Conservation (phyloP, 1,140 invertebrate genomes). For the Drosophila tani region DNA sequence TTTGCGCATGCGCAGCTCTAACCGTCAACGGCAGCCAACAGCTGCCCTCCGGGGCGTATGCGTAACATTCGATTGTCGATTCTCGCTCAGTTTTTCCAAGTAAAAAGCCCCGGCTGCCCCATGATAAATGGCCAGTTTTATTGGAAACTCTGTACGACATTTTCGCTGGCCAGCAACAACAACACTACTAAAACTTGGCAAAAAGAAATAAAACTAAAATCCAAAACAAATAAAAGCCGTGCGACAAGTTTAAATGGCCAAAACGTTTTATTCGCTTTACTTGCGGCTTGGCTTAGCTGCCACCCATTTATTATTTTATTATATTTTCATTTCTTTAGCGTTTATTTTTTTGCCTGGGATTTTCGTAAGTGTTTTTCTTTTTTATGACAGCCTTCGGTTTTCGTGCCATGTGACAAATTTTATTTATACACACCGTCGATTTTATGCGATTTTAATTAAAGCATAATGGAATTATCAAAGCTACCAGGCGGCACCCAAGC, state of each 20-base stretch:
- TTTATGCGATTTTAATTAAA: slow-evolving; percentile 69
- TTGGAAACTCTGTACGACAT: slow-evolving; percentile 81
- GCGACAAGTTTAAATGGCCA: slow-evolving; percentile 75
- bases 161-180: slow-evolving; percentile 59
- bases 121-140: slow-evolving; percentile 82
- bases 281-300: slow-evolving; percentile 52
- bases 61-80: slow-evolving; percentile 70
- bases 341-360: not conserved
- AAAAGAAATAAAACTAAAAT: slow-evolving; percentile 32
- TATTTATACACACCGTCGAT: slow-evolving; percentile 59
- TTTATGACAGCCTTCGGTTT: slow-evolving; percentile 48
- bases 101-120: slow-evolving; percentile 19
- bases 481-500: slow-evolving; percentile 19
- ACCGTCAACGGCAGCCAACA: slow-evolving; percentile 33
- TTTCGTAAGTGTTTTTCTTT: slow-evolving; percentile 45
- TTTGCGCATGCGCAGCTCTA: slow-evolving; percentile 45
- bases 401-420: slow-evolving; percentile 59
- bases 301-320: slow-evolving; percentile 62
- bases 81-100: slow-evolving; percentile 36
- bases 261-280: slow-evolving; percentile 59
- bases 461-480: slow-evolving; percentile 51
- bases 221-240: slow-evolving; percentile 53
- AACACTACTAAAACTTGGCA: slow-evolving; percentile 7
- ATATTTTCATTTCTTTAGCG: slow-evolving; percentile 33
- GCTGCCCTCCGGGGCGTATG: slow-evolving; percentile 77